Base-by-base conservation (phyloP, 37 sponge, comb jelly and placozoan genomes). In the Halisarca cf. caerulea region DNA sequence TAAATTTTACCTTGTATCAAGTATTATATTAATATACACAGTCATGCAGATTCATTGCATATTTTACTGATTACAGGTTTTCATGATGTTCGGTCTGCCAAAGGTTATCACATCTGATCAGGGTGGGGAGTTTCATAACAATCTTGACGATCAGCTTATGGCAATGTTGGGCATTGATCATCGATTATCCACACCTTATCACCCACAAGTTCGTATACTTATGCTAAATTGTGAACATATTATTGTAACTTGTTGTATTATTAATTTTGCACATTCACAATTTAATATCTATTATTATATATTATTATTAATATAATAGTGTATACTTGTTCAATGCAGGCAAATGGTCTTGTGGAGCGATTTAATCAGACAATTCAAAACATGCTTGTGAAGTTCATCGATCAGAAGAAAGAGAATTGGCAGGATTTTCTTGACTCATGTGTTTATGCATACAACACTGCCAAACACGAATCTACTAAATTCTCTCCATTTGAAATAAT, bases 381-480 rank as follows among this genome's bases (percentile, higher is more conserved):
- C 54, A 92, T 89, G 90, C 83, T 92, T 38, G 90, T 82, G 41
- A 92, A 93, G 78, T 87, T 75, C 60, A 84, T 87, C 9, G 44
- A 41, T 34, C 25, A 61, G 15, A 90, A 92, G 84, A 80, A 71
- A 42, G 47, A 60, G 53, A 14, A 20, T 21, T 89, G 93, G 90
- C 55, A 57, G 47, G 47, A 51, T 36, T 87, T 66, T 44, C 59
- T 90, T 78, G 88, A 90, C 55, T 61, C 90, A 15, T 92, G 90
- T 68, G 73, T 92, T 7, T 92, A 83, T 90, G 90, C 90, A 2
- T 92, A 92, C 64, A 92, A 92, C 66, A 92, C 93, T 25, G 85
- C 90, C n/a, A 25, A 30, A 9, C 93, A 93, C 57, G 90, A 93
- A 21, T 93, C 90, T 6, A 66, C 90, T 2, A 64, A 84, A 38